Percentiles rank a stretch among this genome's conserved stretches.
These are phyloP conservation scores for Hylia prasina DNA, from an alignment of 2,113 vertebrate genomes.

Conservation along the genomic window DNA sequence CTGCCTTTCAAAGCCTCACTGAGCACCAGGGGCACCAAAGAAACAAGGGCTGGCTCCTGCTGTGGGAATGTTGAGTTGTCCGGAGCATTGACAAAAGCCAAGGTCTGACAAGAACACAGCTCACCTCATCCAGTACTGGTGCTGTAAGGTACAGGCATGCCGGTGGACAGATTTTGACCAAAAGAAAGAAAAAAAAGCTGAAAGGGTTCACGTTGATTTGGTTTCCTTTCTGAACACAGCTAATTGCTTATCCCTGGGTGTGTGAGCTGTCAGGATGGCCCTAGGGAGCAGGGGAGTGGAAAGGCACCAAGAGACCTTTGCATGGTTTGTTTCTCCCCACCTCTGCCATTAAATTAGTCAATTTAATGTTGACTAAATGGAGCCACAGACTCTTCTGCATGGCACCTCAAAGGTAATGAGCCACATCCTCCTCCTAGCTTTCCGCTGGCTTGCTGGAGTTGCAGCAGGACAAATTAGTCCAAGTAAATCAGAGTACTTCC, in stretches of 20 bases:
- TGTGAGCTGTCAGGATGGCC: neutral
- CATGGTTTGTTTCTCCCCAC: rapidly evolving
- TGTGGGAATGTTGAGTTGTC: neutral
- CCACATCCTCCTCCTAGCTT: neutral
- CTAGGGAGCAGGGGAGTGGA: neutral
- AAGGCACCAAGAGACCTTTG: neutral
- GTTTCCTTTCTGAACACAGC: neutral
- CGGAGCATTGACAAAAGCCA: neutral
- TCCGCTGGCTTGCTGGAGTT: neutral
- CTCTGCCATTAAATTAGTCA: too few species aligned
- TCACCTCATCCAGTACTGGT: neutral
- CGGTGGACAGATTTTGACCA: neutral
- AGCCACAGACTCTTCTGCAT: neutral
- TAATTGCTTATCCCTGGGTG: neutral
- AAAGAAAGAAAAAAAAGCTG: neutral
- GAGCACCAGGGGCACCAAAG: neutral
- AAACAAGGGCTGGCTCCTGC: neutral
- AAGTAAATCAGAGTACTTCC: neutral
- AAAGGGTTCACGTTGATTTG: neutral
- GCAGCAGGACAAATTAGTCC: neutral
- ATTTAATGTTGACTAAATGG: neutral
- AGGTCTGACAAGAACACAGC: neutral
- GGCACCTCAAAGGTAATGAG: neutral
- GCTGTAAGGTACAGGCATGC: neutral
- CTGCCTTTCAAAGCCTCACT: neutral